Evolutionary conservation across 2,888 invertebrate genomes (phyloP), one percentile per base, ranked within the genome.

Genomic region (Leistus spinibarbis): DNA sequence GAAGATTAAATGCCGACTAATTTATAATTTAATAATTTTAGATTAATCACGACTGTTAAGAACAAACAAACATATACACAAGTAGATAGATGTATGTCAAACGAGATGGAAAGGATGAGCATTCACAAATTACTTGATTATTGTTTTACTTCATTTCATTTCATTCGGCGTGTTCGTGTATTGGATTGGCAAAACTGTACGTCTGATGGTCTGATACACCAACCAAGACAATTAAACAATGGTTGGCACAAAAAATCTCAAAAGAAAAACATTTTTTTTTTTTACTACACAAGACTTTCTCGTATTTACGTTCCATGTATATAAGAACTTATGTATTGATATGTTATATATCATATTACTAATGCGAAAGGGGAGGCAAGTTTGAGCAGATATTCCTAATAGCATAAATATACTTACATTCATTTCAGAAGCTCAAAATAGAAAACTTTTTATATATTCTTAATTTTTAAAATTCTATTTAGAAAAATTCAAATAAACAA

Each of bases 21-120:
- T 66, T 72, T 72, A 72, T 72, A 72, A 72, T 72, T 72, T 65
- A 72, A 72, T 72, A 72, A 72, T 72, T 72, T 72, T 57, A 72
- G 64, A 72, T 72, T 72, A 65, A 72, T 72, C 72, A 65, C 72
- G 57, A 72, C 54, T 64, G 65, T 24, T 64, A 71, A 56, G 66
- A 57, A 64, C 72, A 72, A 56, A n/a, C 72, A 65, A 40, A 40
- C 40, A 40, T 40, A 40, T 40, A 40, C 40, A 40, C 13, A 40
- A 7, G 13, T 13, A 40, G 13, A 13, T 40, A 7, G 57, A 72
- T 65, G 72, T 72, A 65, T 72, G 72, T 72, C 72, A 72, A 72
- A 72, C 57, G 65, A 40, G 63, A 63, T 53, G 54, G 71, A 54
- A 71, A 63, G 63, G 63, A 72, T 72, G 66, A 65, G 72, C 65